Percentiles rank a stretch among this genome's conserved stretches.
Evolutionary conservation across 2,797 vertebrate genomes (phyloP).

Genomic region (Anabas testudineus): DNA sequence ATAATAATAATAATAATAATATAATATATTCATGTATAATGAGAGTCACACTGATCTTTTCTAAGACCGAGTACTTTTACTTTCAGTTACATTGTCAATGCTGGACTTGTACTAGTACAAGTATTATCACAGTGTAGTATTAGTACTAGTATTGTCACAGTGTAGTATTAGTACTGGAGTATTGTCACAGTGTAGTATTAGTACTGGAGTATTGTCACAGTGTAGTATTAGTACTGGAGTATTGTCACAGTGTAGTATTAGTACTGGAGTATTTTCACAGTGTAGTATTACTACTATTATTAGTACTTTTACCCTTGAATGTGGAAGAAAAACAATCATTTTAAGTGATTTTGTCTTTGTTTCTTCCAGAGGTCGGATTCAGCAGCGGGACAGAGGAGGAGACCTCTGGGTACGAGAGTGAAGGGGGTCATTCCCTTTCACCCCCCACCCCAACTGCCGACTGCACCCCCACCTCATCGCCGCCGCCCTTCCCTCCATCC

Average conservation of each 20-base stretch:
- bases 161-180: too few species aligned
- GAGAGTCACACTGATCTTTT: too few species aligned
- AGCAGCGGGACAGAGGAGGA: constrained; percentile 82
- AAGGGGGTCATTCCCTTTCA: constrained; percentile 76
- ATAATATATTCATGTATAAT: too few species aligned
- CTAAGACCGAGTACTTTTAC: too few species aligned
- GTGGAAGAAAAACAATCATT: too few species aligned
- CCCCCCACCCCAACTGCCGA: constrained; percentile 38
- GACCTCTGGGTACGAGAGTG: constrained; percentile 85
- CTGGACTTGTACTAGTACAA: not conserved
- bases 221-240: not conserved
- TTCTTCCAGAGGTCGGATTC: constrained; percentile 59
- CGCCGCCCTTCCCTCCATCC: constrained; percentile 58
- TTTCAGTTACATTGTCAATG: too few species aligned
- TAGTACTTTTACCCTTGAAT: too few species aligned
- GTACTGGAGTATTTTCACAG: too few species aligned
- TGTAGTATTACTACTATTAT: too few species aligned
- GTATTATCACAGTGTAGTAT: not conserved
- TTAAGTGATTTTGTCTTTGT: not conserved
- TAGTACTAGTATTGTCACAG: not conserved
- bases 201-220: not conserved
- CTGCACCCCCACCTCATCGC: constrained; percentile 41
- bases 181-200: too few species aligned
- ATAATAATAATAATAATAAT: too few species aligned
- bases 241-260: too few species aligned